phyloP scores from a whole-genome alignment of 1,140 invertebrate species.

The Zelostemma sp. region DNA sequence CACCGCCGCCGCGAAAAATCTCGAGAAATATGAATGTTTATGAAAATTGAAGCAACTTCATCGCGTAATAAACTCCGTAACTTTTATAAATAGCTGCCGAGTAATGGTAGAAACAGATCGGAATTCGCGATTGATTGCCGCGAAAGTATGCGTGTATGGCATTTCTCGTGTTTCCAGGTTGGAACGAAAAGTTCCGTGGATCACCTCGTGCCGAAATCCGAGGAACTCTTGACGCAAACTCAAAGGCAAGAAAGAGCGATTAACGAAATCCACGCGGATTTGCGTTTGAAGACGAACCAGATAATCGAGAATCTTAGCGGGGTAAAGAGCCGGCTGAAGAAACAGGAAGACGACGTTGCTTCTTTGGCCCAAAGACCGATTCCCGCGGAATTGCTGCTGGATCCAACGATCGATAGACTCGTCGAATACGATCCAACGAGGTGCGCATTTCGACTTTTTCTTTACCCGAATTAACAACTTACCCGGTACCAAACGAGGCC shows the following conservation, averaged over 20 bases:
- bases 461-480: too few species aligned
- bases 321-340: constrained; percentile 85
- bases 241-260: constrained; percentile 89
- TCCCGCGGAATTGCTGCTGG: constrained; percentile 78
- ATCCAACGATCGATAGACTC: constrained; percentile 82
- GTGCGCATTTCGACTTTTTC: too few species aligned
- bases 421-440: constrained; percentile 81
- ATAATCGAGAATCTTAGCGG: constrained; percentile 90
- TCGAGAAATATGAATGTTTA: too few species aligned
- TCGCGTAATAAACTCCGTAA: too few species aligned
- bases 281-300: constrained; percentile 84
- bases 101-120: too few species aligned
- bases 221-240: constrained; percentile 86
- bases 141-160: too few species aligned
- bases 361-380: constrained; percentile 79
- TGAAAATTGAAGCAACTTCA: too few species aligned
- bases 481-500: too few species aligned
- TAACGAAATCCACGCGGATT: constrained; percentile 86
- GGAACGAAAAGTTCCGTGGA: constrained; percentile 89
- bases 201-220: constrained; percentile 86
- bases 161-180: constrained; percentile 56
- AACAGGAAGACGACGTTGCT: constrained; percentile 83
- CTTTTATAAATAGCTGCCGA: too few species aligned
- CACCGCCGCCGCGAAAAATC: neutral
- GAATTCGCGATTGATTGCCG: too few species aligned